phyloP scores from a whole-genome alignment of 2,888 invertebrate species.

The Scaptomyza caliginosa region DNA sequence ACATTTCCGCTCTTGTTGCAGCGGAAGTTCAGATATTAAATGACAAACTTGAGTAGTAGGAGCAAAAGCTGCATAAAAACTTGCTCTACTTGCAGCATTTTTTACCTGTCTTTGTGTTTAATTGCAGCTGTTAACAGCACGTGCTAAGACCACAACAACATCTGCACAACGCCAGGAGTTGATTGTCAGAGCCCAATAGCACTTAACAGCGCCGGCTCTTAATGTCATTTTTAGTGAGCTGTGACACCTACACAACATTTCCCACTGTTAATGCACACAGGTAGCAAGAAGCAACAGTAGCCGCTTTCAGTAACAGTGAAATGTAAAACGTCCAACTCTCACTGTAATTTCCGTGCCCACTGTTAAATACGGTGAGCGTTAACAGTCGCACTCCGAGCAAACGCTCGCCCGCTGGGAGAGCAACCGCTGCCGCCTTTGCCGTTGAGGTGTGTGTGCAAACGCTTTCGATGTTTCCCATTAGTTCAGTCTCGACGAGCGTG shows the following conservation, averaged over 20 bases:
- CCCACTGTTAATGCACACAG: conserved; percentile 16
- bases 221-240: background rate
- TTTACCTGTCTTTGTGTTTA: conserved; percentile 17
- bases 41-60: conserved; percentile 18
- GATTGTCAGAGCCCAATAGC: conserved; percentile 5
- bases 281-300: background rate
- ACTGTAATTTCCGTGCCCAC: background rate
- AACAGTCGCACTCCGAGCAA: conserved; percentile 1
- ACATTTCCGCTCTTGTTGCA: conserved; percentile 34
- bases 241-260: background rate
- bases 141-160: conserved; percentile 42
- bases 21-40: conserved; percentile 46
- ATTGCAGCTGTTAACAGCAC: conserved; percentile 57
- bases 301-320: conserved; percentile 1
- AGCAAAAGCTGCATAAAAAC: conserved; percentile 17
- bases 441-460: conserved; percentile 1
- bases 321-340: background rate
- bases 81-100: background rate
- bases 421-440: conserved; percentile 1
- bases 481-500: conserved; percentile 49
- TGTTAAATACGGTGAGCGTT: background rate
- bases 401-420: conserved; percentile 8
- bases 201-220: conserved; percentile 11
- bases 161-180: conserved; percentile 41
- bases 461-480: conserved; percentile 49